Evolutionary conservation across 2,797 vertebrate genomes (phyloP).

Genomic region (Calcarius lapponicus): DNA sequence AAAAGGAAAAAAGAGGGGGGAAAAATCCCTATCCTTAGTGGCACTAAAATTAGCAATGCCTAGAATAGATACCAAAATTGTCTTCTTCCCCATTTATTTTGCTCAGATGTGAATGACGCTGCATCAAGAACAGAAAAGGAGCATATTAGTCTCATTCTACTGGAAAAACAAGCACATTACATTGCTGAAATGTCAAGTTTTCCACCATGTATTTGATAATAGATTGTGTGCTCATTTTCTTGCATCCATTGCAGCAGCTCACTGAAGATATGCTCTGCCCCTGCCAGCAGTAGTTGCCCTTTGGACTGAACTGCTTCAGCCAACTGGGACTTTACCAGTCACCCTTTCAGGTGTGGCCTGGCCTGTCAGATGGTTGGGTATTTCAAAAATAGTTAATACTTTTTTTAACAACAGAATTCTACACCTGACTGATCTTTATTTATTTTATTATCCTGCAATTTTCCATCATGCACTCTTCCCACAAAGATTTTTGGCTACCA

Average conservation of each 20-base stretch:
- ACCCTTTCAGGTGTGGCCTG: slow-evolving; percentile 30
- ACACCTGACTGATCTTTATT: slow-evolving; percentile 1
- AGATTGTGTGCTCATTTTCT: background rate
- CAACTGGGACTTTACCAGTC: slow-evolving; percentile 2
- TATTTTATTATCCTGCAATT: slow-evolving; percentile 16
- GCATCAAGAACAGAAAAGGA: background rate
- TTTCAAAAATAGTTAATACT: slow-evolving; percentile 47
- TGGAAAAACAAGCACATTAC: background rate
- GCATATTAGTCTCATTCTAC: background rate
- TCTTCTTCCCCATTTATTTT: slow-evolving; percentile 1
- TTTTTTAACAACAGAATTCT: too few species aligned
- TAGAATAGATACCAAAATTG: slow-evolving; percentile 4
- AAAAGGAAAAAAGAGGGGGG: accelerated
- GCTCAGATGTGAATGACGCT: background rate
- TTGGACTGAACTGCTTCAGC: slow-evolving; percentile 3
- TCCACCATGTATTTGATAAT: background rate
- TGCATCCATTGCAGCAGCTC: background rate
- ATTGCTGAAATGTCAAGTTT: background rate
- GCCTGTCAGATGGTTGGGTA: background rate
- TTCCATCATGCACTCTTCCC: slow-evolving; percentile 2
- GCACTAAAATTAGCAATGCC: background rate
- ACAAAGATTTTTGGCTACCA: slow-evolving; percentile 5
- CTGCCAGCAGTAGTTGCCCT: background rate
- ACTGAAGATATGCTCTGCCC: background rate
- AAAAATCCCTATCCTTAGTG: background rate